phyloP scores from a whole-genome alignment of 2,113 vertebrate species.

The Neomonachus schauinslandi region DNA sequence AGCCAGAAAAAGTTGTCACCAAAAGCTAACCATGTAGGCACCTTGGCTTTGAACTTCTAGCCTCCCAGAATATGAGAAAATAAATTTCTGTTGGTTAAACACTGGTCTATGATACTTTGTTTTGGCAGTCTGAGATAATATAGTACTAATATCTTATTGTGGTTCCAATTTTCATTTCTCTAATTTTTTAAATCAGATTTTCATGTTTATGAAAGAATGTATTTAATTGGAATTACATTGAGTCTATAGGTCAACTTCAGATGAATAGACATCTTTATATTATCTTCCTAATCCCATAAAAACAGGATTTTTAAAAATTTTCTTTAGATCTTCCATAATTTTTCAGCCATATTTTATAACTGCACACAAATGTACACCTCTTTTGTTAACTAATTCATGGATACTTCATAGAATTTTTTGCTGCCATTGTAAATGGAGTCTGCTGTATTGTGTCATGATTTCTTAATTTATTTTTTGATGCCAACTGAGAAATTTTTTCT shows the following conservation, averaged over 20 bases:
- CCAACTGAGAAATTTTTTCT: not conserved
- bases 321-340: not conserved
- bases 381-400: not conserved
- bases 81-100: not conserved
- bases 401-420: not conserved
- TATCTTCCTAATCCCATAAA: not conserved
- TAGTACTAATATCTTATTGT: not conserved
- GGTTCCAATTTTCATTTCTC: not conserved
- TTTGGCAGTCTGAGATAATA: not conserved
- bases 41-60: not conserved
- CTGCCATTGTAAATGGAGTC: not conserved
- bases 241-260: not conserved
- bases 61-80: not conserved
- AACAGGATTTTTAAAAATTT: not conserved
- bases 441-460: not conserved
- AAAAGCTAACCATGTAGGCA: not conserved
- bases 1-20: not conserved
- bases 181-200: not conserved
- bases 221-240: not conserved
- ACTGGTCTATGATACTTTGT: not conserved
- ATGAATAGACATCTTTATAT: not conserved
- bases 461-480: too few species aligned
- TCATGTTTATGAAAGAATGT: not conserved
- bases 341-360: not conserved
- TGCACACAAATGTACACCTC: fast-evolving